Percentiles rank a stretch among this genome's conserved stretches.
phyloP scores from a whole-genome alignment of 2,888 invertebrate species.

The Epsilonema sp. region DNA sequence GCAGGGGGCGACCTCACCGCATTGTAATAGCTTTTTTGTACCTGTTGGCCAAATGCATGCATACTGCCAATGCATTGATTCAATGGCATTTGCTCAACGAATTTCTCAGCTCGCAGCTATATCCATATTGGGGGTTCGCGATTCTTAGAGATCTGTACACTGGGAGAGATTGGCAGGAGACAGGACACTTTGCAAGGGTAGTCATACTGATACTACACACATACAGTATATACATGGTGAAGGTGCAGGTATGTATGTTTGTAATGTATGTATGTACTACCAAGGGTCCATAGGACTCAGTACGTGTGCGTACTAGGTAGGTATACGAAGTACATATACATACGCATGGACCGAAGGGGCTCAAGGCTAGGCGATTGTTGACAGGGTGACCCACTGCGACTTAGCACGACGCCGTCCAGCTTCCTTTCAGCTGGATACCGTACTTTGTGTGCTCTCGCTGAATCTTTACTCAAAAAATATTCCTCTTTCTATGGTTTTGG shows the following conservation, averaged over 20 bases:
- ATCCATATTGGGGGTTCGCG: slow-evolving; percentile 19
- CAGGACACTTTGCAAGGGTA: neutral
- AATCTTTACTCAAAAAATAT: slow-evolving; percentile 29
- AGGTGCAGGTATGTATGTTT: too few species aligned
- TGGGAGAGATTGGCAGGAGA: slow-evolving; percentile 22
- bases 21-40: slow-evolving; percentile 17
- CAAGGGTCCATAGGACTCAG: too few species aligned
- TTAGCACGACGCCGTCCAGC: slow-evolving; percentile 20
- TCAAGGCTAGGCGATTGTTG: too few species aligned
- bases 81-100: slow-evolving; percentile 20
- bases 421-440: slow-evolving; percentile 21
- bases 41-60: slow-evolving; percentile 17
- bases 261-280: too few species aligned
- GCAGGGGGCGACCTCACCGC: slow-evolving; percentile 12
- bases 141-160: slow-evolving; percentile 18
- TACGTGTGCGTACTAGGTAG: too few species aligned
- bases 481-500: too few species aligned
- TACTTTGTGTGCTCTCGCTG: slow-evolving; percentile 23
- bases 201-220: too few species aligned
- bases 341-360: too few species aligned
- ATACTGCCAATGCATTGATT: slow-evolving; percentile 18
- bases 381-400: slow-evolving; percentile 21
- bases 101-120: slow-evolving; percentile 19
- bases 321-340: too few species aligned
- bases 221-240: too few species aligned